Evolutionary conservation across 2,797 vertebrate species (phyloP), one percentile per base, ranked within the genome.

Genomic region (Tympanoctomys barrerae): DNA sequence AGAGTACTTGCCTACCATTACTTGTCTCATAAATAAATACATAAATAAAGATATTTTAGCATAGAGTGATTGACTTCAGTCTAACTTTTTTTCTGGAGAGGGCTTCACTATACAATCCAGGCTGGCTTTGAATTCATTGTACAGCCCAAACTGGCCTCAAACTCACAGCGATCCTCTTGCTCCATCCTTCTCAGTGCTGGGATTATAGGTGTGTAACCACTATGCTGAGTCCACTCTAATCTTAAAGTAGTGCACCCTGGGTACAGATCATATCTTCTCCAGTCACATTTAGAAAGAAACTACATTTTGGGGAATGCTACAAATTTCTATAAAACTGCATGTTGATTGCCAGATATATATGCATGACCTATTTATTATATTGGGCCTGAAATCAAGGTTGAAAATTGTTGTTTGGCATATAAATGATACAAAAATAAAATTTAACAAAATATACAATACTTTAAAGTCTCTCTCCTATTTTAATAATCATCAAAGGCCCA

Each of bases 341-440:
- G 26, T 62, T 11, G 19, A 24, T 64, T 26, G 21, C 22, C 31
- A 24, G 13, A 6, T 8, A 21, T 59, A 49, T n/a, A 28, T 59
- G 21, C 39, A 46, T 75, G 36, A 19, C 33, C 13, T 75, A 46
- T 52, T 83, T 61, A 66, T 85, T 81, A 86, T 61, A 85, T 42
- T 2, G 22, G 36, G 28, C 36, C n/a, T 81, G 92, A 54, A 84
- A 49, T 73, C 28, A 85, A 80, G 19, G 24, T 2, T 61, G 49
- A 22, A 66, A 42, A n/a, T 61, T 49, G 16, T 42, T n/a, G 22
- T 81, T 81, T 0, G 33, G 1, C 11, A 82, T 10, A 18, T 7
- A 90, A 54, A 87, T 84, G 22, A 18, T 14, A 10, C 28, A 78
- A 87, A 90, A 19, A 87, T 39, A 81, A 84, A 94, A 86, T 36